A percentile compares a stretch with the other conserved stretches of the same genome.
These are phyloP conservation scores for Quadriops clusia DNA, from an alignment of 2,888 invertebrate genomes.

Conservation along the genomic window DNA sequence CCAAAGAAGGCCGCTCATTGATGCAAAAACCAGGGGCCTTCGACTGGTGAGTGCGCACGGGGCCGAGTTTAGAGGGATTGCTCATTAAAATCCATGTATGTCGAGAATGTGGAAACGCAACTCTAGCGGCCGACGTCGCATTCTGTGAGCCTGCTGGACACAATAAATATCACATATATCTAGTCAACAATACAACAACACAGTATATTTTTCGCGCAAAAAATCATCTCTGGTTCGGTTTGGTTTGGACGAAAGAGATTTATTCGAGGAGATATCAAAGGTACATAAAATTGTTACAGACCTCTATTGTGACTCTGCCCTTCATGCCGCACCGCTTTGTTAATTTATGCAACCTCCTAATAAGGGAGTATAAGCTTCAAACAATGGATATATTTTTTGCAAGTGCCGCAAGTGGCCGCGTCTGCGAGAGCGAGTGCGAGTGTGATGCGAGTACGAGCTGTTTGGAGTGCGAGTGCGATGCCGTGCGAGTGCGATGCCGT, in stretches of 20 bases:
- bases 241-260: slow-evolving; percentile 31
- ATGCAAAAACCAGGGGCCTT: slow-evolving; percentile 29
- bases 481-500: too few species aligned
- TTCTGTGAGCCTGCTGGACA: slow-evolving; percentile 35
- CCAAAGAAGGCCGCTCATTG: slow-evolving; percentile 23
- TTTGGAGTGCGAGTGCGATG: too few species aligned
- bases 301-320: slow-evolving; percentile 28
- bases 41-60: too few species aligned
- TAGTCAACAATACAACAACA: slow-evolving; percentile 34
- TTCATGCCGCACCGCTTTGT: slow-evolving; percentile 21
- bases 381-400: slow-evolving; percentile 22
- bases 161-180: slow-evolving; percentile 36
- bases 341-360: slow-evolving; percentile 33
- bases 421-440: too few species aligned
- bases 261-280: slow-evolving; percentile 30
- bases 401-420: too few species aligned
- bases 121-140: slow-evolving; percentile 32
- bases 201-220: slow-evolving; percentile 32
- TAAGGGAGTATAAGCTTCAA: slow-evolving; percentile 27
- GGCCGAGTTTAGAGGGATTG: slow-evolving; percentile 27
- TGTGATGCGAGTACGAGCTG: too few species aligned
- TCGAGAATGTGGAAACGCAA: slow-evolving; percentile 37
- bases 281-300: slow-evolving; percentile 29
- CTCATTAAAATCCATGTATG: slow-evolving; percentile 38
- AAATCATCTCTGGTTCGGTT: slow-evolving; percentile 33